Evolutionary conservation across 2,888 invertebrate genomes (phyloP).

Genomic region (Elmis aenea): DNA sequence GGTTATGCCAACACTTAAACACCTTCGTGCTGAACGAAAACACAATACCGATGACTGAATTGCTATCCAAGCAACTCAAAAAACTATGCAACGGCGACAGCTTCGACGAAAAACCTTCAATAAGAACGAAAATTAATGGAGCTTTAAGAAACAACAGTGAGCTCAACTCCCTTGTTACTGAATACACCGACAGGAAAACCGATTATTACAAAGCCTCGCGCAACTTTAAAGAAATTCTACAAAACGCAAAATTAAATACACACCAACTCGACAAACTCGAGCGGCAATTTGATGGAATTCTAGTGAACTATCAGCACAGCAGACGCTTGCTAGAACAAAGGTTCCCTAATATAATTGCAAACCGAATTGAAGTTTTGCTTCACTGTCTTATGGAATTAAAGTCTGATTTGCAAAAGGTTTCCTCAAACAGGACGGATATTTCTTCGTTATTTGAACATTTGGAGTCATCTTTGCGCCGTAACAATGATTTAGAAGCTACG

Average conservation of each 20-base stretch:
- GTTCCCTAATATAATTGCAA: constrained; percentile 30
- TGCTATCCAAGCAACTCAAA: constrained; percentile 15
- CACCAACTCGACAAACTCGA: constrained; percentile 35
- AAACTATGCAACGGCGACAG: constrained; percentile 10
- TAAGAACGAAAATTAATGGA: constrained; percentile 13
- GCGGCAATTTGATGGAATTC: constrained; percentile 38
- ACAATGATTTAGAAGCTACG: constrained; percentile 22
- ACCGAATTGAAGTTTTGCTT: constrained; percentile 22
- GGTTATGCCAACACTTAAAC: constrained; percentile 19
- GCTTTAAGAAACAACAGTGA: constrained; percentile 8
- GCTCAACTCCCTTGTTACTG: constrained; percentile 11
- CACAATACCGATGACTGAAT: constrained; percentile 13
- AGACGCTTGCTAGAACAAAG: constrained; percentile 33
- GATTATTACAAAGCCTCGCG: constrained; percentile 38
- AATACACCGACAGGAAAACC: constrained; percentile 22
- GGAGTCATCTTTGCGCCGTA: constrained; percentile 20
- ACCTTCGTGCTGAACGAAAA: constrained; percentile 14
- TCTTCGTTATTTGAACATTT: constrained; percentile 28
- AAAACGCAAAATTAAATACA: constrained; percentile 35
- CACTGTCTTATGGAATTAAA: constrained; percentile 23
- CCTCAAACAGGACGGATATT: constrained; percentile 25
- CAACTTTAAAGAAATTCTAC: constrained; percentile 40
- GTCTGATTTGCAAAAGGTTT: constrained; percentile 25
- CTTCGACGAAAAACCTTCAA: constrained; percentile 7
- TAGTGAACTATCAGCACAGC: constrained; percentile 36